Percentiles rank a stretch among this genome's conserved stretches.
phyloP scores from a whole-genome alignment of 2,113 vertebrate species.

The Vulpes ferrilata region DNA sequence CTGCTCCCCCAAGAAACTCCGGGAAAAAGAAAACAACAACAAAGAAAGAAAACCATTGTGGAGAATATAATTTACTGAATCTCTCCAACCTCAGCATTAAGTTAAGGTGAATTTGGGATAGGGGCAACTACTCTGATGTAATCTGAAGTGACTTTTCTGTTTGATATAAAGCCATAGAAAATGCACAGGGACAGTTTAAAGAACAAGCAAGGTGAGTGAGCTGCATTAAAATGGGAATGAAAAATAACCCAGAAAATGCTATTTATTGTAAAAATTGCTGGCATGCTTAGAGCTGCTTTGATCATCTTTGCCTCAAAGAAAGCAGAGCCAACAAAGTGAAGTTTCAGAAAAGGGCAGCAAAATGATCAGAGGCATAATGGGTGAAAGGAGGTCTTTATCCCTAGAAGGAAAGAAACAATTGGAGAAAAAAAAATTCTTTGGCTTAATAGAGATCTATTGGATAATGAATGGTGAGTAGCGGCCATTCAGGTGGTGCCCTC shows the following conservation, averaged over 20 bases:
- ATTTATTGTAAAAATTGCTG: constrained; percentile 85
- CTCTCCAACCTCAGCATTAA: constrained; percentile 40
- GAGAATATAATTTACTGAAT: neutral
- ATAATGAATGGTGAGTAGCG: constrained; percentile 81
- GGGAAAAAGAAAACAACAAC: neutral
- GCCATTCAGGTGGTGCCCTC: constrained; percentile 84
- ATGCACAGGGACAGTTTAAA: constrained; percentile 80
- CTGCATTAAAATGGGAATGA: constrained; percentile 82
- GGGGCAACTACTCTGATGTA: constrained; percentile 41
- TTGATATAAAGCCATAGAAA: constrained; percentile 74
- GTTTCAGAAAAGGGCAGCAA: constrained; percentile 81
- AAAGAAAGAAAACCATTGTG: neutral
- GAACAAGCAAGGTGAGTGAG: constrained; percentile 80
- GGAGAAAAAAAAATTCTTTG: constrained; percentile 67
- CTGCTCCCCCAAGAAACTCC: neutral
- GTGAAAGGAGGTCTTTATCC: constrained; percentile 79
- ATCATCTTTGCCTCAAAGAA: constrained; percentile 83
- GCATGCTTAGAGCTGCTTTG: constrained; percentile 83
- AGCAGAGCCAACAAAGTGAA: constrained; percentile 80
- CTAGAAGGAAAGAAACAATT: constrained; percentile 84
- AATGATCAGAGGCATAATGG: constrained; percentile 82
- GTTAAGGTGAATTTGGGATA: constrained; percentile 37
- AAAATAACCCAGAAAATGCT: constrained; percentile 85
- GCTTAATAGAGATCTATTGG: constrained; percentile 82
- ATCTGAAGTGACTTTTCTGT: constrained; percentile 75